Conservation (phyloP, 2,113 vertebrate genomes). For the chimpanzee (Pan troglodytes) region NHGRI_mPanTro3-v2.1_pri NC_072403.2:84296001-84296500, state of each 20-base stretch:
- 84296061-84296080: not conserved
- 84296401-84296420: not conserved
- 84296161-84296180: not conserved
- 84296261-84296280: not conserved
- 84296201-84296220: not conserved
- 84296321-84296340: not conserved
- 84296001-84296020: not conserved
- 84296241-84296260: not conserved
- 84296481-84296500: not conserved
- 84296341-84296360: not conserved
- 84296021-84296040: not conserved
- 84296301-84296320: not conserved
- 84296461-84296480: not conserved
- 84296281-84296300: not conserved
- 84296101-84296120: not conserved
- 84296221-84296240: not conserved
- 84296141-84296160: not conserved
- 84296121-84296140: not conserved
- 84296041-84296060: not conserved
- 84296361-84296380: not conserved
- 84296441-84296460: not conserved
- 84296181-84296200: not conserved
- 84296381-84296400: not conserved
- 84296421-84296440: not conserved
- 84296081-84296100: not conserved